phyloP scores from a whole-genome alignment of 2,888 invertebrate species.

The Andrena trimmerana region DNA sequence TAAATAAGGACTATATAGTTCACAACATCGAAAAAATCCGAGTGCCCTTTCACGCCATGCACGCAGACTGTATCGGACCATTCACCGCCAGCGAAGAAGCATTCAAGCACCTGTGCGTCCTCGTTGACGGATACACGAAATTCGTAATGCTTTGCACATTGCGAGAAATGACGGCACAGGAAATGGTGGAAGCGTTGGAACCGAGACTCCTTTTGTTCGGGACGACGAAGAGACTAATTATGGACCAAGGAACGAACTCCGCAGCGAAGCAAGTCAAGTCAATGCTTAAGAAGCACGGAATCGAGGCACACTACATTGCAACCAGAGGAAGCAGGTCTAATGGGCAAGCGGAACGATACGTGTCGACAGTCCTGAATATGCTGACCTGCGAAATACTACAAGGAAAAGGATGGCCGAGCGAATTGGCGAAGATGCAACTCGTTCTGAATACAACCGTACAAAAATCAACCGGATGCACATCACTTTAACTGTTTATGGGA shows the following conservation, averaged over 20 bases:
- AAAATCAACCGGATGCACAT: neutral
- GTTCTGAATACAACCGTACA: neutral
- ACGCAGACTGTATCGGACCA: neutral
- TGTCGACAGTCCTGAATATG: neutral
- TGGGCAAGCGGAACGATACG: neutral
- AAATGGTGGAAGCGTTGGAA: neutral
- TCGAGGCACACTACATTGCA: neutral
- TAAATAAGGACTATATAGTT: neutral
- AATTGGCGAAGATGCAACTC: neutral
- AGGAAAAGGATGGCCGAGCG: neutral
- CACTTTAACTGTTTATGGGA: neutral
- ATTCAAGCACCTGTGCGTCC: neutral
- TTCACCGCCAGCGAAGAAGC: neutral
- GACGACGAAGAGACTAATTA: neutral
- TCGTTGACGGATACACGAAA: neutral
- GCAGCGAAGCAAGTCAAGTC: neutral
- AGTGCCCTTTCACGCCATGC: neutral
- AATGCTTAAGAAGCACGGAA: neutral
- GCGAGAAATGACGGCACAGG: neutral
- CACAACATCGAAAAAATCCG: neutral
- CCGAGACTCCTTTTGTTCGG: neutral
- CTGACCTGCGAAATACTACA: neutral
- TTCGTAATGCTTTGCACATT: neutral
- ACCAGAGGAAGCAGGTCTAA: neutral
- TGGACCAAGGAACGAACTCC: neutral